Base-by-base conservation (phyloP, 2,888 invertebrate genomes). In the Oeneis ivallda region DNA sequence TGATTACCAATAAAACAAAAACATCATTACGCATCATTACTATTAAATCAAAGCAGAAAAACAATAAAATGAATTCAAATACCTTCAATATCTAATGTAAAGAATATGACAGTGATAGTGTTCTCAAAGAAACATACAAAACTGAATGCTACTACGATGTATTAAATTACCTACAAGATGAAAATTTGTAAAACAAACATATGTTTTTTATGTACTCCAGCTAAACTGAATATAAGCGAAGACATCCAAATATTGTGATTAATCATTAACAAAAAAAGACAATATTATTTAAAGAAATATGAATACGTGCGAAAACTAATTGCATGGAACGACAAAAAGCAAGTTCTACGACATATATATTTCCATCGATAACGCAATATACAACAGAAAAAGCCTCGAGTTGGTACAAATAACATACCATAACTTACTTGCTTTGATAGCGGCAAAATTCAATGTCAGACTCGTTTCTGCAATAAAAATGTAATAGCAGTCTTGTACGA, bases 381-480 rank as follows among this genome's bases (percentile, higher is more conserved):
- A 66, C 70, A 70, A 65, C 69, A 65, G 59, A 65, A 39, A 67
- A 70, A 70, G 67, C 67, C 62, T 66, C 66, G 26, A 37, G 45
- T 69, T 60, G 61, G 53, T 64, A 68, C 54, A 65, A 62, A 66
- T 54, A 69, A 67, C 67, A 69, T 68, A 69, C 69, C 69, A 62
- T 66, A 66, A 72, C 72, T 72, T 72, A 72, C 72, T 69, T 72
- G 69, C 68, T 71, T 63, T 71, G 64, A 68, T 68, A 69, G 50
- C 72, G 68, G 71, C 69, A 72, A 66, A 63, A 66, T 67, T 66
- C 57, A 65, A 66, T 69, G 65, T 72, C 71, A 63, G 71, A 68
- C 72, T 68, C 71, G 72, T 72, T 71, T 69, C 72, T 72, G 72
- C 53, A 72, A 72, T 71, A 67, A 71, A 72, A 72, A 72, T 66